Base-by-base conservation (phyloP, 2,113 vertebrate species). In the Oryzias celebensis region DNA sequence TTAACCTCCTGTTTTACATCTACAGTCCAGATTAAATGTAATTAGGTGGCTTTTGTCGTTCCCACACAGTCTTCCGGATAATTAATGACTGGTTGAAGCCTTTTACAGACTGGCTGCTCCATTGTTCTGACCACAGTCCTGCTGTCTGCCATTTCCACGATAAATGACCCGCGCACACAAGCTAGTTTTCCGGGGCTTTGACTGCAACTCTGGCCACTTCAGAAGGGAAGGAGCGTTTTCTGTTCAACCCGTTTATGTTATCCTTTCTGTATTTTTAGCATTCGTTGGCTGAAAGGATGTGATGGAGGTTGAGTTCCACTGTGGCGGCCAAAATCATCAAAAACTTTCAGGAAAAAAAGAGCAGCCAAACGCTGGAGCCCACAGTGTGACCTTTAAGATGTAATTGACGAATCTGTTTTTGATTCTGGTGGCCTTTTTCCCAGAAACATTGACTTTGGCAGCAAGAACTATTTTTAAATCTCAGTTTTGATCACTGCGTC, bases 1-100 rank as follows among this genome's bases (percentile, higher is more conserved):
- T 90, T 92, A 92, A 91, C 88, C 90, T 89, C 83, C 89, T 90
- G 91, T 90, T 92, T 90, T 89, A 88, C 88, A 91, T 91, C 87
- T 81, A 73, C 72, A 88, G 70, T 73, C 28, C 68, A 86, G 87
- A 90, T 91, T 88, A 89, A 90, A 90, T 83, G 88, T 89, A 91
- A 92, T 92, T 91, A 90, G 86, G 67, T 73, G 68, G 76, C 81
- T 85, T 90, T 88, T 89, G 88, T 90, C 73, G 77, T 74, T 83
- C 80, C 77, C 68, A 71, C 68, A 67, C 74, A 73, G 77, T 77
- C 77, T 83, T 65, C 52, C 42, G 68, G 73, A 79, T 83, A 90
- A 90, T 88, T 89, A 78, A 90, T 83, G 87, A 89, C 60, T 74
- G 87, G 78, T 81, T 81, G 69, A 80, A 87, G 80, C 84, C 79